A percentile compares a stretch with the other conserved stretches of the same genome.
These are phyloP conservation scores for Idaea dimidiata DNA, from an alignment of 2,888 invertebrate species.

Conservation along the genomic window DNA sequence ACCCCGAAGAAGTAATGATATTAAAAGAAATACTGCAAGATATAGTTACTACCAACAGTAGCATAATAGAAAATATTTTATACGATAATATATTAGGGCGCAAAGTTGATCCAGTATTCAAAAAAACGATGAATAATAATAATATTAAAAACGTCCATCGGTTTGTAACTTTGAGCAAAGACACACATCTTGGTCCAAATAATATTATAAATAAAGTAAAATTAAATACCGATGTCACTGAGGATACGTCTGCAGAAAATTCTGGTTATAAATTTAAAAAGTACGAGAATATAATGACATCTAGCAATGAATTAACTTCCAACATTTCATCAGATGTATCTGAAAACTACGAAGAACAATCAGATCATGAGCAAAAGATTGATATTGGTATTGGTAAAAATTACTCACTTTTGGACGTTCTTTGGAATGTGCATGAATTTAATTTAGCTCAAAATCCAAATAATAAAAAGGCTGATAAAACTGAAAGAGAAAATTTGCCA, in stretches of 20 bases:
- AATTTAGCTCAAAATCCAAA: not conserved
- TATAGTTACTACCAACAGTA: constrained; percentile 16
- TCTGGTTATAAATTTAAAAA: too few relatives aligned
- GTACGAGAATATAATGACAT: too few relatives aligned
- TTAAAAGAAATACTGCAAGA: constrained; percentile 25
- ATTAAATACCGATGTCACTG: too few relatives aligned
- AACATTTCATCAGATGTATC: not conserved
- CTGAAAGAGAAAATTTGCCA: not conserved
- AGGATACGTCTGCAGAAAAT: too few relatives aligned
- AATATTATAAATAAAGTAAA: too few relatives aligned
- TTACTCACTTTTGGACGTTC: not conserved
- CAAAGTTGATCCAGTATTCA: too few relatives aligned
- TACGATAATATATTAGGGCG: constrained; percentile 11
- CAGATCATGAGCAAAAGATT: not conserved
- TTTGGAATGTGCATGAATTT: not conserved
- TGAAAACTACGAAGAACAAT: not conserved
- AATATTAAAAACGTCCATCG: too few relatives aligned
- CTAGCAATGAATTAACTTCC: too few relatives aligned
- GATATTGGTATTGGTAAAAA: not conserved
- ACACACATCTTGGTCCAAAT: too few relatives aligned
- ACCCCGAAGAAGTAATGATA: constrained; percentile 14
- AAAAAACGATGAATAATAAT: too few relatives aligned
- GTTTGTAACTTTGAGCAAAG: too few relatives aligned
- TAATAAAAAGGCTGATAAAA: not conserved
- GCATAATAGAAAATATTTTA: constrained; percentile 22